Evolutionary conservation across 2,888 invertebrate genomes (phyloP), one percentile per base, ranked within the genome.

Genomic region (Polyploca ridens): DNA sequence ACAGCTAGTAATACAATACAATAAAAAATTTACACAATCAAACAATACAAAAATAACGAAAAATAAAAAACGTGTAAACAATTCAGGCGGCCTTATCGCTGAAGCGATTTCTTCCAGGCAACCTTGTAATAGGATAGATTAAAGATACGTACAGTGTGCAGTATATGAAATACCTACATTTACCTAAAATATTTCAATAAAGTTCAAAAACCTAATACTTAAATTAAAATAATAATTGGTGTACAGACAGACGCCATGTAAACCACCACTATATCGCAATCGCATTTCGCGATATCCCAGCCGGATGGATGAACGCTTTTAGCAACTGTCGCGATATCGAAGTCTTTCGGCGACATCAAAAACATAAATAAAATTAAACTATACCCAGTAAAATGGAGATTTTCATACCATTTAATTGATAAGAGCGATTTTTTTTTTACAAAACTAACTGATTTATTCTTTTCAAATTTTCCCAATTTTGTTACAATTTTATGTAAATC

Each of bases 231-330:
- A 33, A 58, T 14, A 58, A 5, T n/a, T 35, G 3, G 8, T 7
- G 4, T 41, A 41, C 7, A 8, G 7, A 41, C 13, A 41, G 11
- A 16, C 64, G 54, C 0, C 77, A 84, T 85, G 79, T 82, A 73
- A 83, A 11, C 82, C 73, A 6, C 33, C 5, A 14, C 62, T 27
- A 41, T 19, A 60, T 38, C 67, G 70, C 75, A 82, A 78, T 82
- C 79, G 75, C 75, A 76, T 79, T 78, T 75, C 70, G 77, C 77
- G 69, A 63, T 73, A 72, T 70, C 69, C 69, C 41, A 41, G 13
- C 41, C 72, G 79, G 81, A 87, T 81, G 80, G 82, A 86, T 82
- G 82, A 68, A 74, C 78, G 83, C 88, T 88, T 83, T 88, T 86
- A 87, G 84, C 83, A 74, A 63, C 13, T 33, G 62, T 72, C 70